Evolutionary conservation across 2,888 invertebrate genomes (phyloP).

Genomic region (Pediacus dermestoides): DNA sequence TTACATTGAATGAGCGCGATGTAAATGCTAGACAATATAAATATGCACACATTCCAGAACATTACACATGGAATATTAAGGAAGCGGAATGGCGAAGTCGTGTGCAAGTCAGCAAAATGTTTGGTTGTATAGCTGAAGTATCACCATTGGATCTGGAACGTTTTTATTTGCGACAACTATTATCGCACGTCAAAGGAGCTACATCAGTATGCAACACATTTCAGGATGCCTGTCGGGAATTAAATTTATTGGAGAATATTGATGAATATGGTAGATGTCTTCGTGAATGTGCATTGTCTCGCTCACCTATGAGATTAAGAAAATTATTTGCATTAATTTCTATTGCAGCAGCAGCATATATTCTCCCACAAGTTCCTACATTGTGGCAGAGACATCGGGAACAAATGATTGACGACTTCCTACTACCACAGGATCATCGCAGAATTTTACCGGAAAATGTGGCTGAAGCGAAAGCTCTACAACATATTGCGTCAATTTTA

Average conservation of each 20-base stretch:
- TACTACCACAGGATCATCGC: too few relatives aligned
- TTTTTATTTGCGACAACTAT: slow-evolving; percentile 27
- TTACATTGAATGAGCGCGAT: slow-evolving; percentile 26
- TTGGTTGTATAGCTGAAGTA: slow-evolving; percentile 14
- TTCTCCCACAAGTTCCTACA: slow-evolving; percentile 3
- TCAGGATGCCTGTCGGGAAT: slow-evolving; percentile 16
- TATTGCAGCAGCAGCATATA: not conserved
- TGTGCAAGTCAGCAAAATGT: slow-evolving; percentile 3
- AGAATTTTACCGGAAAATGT: too few relatives aligned
- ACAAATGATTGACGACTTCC: too few relatives aligned
- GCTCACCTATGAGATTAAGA: slow-evolving; percentile 34
- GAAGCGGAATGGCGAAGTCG: slow-evolving; percentile 6
- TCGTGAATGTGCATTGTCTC: slow-evolving; percentile 25
- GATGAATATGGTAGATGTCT: slow-evolving; percentile 29
- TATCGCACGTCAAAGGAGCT: slow-evolving; percentile 26
- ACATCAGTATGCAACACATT: slow-evolving; percentile 30
- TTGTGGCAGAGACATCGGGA: too few relatives aligned
- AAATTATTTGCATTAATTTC: slow-evolving; percentile 30
- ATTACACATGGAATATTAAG: slow-evolving; percentile 14
- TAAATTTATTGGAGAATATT: slow-evolving; percentile 32
- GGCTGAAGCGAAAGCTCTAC: too few relatives aligned
- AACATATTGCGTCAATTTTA: too few relatives aligned
- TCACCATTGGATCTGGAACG: slow-evolving; percentile 17
- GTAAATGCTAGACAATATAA: slow-evolving; percentile 16
- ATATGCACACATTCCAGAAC: slow-evolving; percentile 23